Evolutionary conservation across 2,113 vertebrate genomes (phyloP).

Genomic region (Saguinus imperator): DNA sequence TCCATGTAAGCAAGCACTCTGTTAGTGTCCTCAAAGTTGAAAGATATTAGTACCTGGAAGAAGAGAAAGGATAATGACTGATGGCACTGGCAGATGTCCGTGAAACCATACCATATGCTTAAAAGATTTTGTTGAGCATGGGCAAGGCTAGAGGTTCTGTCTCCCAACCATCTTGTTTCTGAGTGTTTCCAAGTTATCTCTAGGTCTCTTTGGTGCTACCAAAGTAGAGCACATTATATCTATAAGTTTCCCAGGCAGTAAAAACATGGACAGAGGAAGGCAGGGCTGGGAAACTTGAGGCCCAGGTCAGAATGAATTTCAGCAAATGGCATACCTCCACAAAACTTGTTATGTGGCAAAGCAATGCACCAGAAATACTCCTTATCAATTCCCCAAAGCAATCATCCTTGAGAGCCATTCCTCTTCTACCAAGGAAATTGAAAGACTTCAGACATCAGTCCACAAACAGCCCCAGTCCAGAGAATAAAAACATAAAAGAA

Average conservation of each 20-base stretch:
- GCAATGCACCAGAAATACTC: not conserved
- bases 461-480: not conserved
- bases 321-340: not conserved
- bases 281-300: not conserved
- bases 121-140: not conserved
- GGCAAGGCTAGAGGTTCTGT: not conserved
- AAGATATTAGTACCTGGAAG: not conserved
- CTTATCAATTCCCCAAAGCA: not conserved
- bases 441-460: not conserved
- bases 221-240: not conserved
- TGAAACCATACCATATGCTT: not conserved
- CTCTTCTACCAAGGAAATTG: not conserved
- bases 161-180: not conserved
- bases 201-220: not conserved
- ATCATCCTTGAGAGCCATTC: not conserved
- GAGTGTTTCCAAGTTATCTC: not conserved
- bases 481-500: not conserved
- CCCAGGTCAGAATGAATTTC: not conserved
- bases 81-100: not conserved
- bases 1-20: not conserved
- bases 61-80: not conserved
- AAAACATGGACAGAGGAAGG: not conserved
- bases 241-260: not conserved
- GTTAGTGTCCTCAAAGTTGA: not conserved
- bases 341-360: not conserved